Base-by-base conservation (phyloP, 1,140 invertebrate species). In the Bilobella aurantiaca region DNA sequence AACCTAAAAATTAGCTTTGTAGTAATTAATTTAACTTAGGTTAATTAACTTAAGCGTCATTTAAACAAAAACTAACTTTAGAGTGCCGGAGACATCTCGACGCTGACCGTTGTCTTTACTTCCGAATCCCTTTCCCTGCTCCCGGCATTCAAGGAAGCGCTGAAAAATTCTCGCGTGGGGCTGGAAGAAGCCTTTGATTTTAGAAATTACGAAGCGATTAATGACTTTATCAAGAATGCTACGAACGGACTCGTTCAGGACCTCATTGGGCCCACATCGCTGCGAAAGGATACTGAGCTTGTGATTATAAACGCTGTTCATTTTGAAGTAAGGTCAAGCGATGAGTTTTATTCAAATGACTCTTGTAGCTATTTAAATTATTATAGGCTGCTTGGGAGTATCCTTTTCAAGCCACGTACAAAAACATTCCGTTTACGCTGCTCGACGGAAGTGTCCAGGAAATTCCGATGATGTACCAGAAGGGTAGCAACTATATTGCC, bases 391-490 rank as follows among this genome's bases (percentile, higher is more conserved):
- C n/a, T 21, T 62, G 59, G 59, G 14, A 31, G 18, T 14, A 23
- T 12, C 59, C 59, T 3, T 62, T 62, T 28, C 12, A 62, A 31
- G 31, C 29, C 12, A 59, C 32, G 3, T 42, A 27, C 46, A 14
- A 21, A 23, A 27, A 27, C n/a, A 21, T 42, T 8, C 59, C 59
- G 21, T 62, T 62, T 62, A 30, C 25, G 3, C 12, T 31, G 14
- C 5, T 8, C 21, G 28, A 59, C 29, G 58, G 31, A 59, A 29
- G 18, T 29, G 28, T 23, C 32, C 28, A 8, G 8, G 28, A 59
- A 25, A 59, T 59, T 29, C 58, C 58, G 25, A 59, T 59, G 58
- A 59, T 59, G 14, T 58, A 58, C 29, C 57, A 58, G 30, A 58
- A 31, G 28, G 23, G 29, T 28, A 29, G 25, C 57, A 29, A 29